Evolutionary conservation across 2,797 vertebrate genomes (phyloP), one percentile per base, ranked within the genome.

Genomic region (Hemibagrus guttatus): DNA sequence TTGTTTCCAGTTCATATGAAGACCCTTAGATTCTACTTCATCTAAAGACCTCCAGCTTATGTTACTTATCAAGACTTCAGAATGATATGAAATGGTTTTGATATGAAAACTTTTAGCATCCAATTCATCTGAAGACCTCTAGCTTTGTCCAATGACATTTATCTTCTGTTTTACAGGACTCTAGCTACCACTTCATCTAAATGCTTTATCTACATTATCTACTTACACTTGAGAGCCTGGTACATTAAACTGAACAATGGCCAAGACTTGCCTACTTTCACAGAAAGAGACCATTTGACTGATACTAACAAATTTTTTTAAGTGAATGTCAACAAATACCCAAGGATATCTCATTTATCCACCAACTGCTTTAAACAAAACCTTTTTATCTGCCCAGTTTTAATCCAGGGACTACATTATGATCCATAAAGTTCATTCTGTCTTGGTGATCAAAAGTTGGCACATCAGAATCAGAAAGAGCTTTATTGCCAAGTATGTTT

Each of bases 131-230:
- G 72, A 21, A 64, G 66, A 71, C 72, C 64, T 31, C 64, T 68
- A 68, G 13, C 28, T 19, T 42, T 8, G 8, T 46, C 46, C 8
- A 46, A 6, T 8, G 4, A 46, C 46, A 46, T 46, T 46, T 46
- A 46, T 46, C 8, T 46, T 46, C 46, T 46, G 46, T 46, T 46
- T 46, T 46, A 46, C 5, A 46, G 8, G 8, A 46, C 46, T 46
- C 46, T 68, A 86, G 86, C 66, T 81, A 58, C 46, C 26, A 66
- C 56, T 26, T 86, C 84, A 86, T 58, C 85, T 83, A 69, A 21
- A 66, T 61, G 68, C 72, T 16, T 31, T 28, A n/a, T 28, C 63
- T 68, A 68, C n/a, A n/a, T n/a, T n/a, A n/a, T n/a, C n/a, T n/a
- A 5, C 31, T 21, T 42, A 49, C 46, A 49, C 46, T 49, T 49